Evolutionary conservation across 2,888 invertebrate species (phyloP), one percentile per base, ranked within the genome.

Genomic region (Drosophila melanosoma): DNA sequence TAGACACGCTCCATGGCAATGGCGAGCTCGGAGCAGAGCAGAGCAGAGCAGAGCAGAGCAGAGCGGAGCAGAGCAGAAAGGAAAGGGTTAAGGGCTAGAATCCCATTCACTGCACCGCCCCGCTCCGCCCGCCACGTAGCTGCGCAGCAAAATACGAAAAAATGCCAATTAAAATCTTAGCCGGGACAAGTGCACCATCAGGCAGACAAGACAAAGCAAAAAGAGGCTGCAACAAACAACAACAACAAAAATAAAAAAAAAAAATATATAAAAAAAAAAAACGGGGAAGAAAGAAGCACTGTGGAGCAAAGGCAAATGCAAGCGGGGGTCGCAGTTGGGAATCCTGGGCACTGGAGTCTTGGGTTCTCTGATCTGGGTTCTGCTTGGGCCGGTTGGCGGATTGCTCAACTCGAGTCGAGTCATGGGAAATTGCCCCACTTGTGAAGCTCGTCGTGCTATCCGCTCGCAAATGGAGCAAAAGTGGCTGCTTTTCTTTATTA

Each of bases 111-210:
- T 57, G 20, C 12, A 7, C 33, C 4, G 1, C 17, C 36, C 36
- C 11, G 11, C 26, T 2, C 26, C 23, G 17, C 11, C 26, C 4
- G n/a, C 12, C n/a, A 12, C 36, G 56, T 40, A 7, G 26, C 26
- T 49, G 20, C 38, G 23, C 51, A 52, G 57, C 42, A 33, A 69
- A 49, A 62, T 72, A 54, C 54, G 60, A 83, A 87, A 90, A 91
- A 87, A 84, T 90, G 91, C 91, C 91, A 91, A 91, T 91, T 91
- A 91, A 91, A 91, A 90, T 90, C 91, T 91, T 90, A 86, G 88
- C 83, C 79, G 77, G 79, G 69, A 84, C 89, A 89, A 86, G 89
- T 90, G 84, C 84, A 87, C 68, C 77, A 82, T 74, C 75, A 82
- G 82, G 64, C 78, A 62, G 59, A 61, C 66, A 67, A 60, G 79